Evolutionary conservation across 2,888 invertebrate genomes (phyloP).

Genomic region (Rapana venosa): DNA sequence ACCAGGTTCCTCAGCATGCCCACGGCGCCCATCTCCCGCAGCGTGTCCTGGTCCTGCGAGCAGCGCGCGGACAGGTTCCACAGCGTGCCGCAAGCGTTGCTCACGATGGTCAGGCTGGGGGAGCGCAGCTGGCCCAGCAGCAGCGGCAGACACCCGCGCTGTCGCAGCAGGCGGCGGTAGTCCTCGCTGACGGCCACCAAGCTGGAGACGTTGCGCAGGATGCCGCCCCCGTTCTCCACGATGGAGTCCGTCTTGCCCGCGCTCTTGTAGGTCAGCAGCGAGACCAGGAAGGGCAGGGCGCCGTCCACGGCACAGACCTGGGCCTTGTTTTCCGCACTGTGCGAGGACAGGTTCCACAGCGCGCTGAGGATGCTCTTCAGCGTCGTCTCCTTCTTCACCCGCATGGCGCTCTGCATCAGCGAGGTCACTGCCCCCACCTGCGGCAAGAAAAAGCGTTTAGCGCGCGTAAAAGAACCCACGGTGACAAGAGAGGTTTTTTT

Average conservation of each 20-base stretch:
- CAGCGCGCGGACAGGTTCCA: slow-evolving; percentile 97
- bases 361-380: slow-evolving; percentile 96
- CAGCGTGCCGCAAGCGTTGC: slow-evolving; percentile 96
- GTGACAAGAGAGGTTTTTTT: no score
- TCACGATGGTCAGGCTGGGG: slow-evolving; percentile 95
- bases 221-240: slow-evolving; percentile 97
- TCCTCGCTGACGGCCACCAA: slow-evolving; percentile 96
- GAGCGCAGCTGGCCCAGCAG: slow-evolving; percentile 94
- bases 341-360: slow-evolving; percentile 97
- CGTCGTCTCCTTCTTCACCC: slow-evolving; percentile 89
- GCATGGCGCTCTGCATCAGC: slow-evolving; percentile 91
- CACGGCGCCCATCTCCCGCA: slow-evolving; percentile 92
- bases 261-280: slow-evolving; percentile 92
- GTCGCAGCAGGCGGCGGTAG: slow-evolving; percentile 89
- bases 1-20: slow-evolving; percentile 94
- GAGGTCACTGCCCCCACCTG: slow-evolving; percentile 91
- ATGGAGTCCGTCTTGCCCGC: slow-evolving; percentile 91
- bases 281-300: slow-evolving; percentile 93
- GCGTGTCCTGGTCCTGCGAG: slow-evolving; percentile 89
- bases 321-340: slow-evolving; percentile 95
- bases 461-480: no score
- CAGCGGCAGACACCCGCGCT: slow-evolving; percentile 91
- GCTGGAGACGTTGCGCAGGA: slow-evolving; percentile 95
- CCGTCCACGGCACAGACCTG: slow-evolving; percentile 95
- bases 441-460: background rate